A percentile compares a stretch with the other conserved stretches of the same genome.
Conservation (phyloP, 2,113 vertebrate genomes). For the Apteryx mantelli region DNA sequence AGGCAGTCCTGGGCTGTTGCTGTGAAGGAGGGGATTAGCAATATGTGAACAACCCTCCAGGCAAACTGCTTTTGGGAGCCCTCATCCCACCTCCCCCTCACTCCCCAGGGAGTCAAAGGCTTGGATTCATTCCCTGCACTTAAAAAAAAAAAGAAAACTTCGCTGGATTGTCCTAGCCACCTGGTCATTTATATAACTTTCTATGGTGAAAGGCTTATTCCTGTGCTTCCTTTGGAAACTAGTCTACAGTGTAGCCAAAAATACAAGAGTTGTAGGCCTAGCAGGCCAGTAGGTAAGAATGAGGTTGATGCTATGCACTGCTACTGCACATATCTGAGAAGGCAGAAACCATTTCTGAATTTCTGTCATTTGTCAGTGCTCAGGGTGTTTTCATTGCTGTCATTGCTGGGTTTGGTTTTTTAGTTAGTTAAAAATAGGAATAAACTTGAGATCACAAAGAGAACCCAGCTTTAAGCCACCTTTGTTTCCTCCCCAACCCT, state of each 20-base stretch:
- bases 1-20: neutral
- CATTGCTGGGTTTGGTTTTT: neutral
- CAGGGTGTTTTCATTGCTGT: neutral
- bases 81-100: neutral
- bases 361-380: neutral
- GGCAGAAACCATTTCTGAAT: neutral
- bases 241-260: neutral
- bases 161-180: neutral
- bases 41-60: accelerated
- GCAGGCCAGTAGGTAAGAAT: too few relatives aligned
- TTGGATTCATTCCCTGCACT: neutral
- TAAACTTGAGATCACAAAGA: neutral
- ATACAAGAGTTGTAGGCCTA: accelerated
- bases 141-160: neutral
- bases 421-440: neutral
- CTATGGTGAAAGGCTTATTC: neutral
- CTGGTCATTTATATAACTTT: neutral
- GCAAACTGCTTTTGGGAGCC: neutral
- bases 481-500: neutral
- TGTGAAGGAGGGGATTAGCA: neutral
- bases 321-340: neutral
- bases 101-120: neutral
- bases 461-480: neutral
- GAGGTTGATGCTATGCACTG: neutral
- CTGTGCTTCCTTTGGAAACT: neutral